Base-by-base conservation (phyloP, 2,888 invertebrate species). In the Suillia variegata region DNA sequence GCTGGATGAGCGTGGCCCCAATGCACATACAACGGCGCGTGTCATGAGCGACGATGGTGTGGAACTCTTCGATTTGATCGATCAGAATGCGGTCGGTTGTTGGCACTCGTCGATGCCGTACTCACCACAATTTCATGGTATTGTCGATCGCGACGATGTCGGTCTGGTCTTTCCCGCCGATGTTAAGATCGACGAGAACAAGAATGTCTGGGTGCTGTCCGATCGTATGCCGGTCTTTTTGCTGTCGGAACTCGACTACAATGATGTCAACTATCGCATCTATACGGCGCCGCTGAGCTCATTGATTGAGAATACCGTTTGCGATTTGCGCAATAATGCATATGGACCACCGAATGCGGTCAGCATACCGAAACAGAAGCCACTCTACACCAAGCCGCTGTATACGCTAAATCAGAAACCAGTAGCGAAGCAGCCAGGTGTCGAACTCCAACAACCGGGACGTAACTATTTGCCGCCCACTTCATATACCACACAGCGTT, bases 151-250 rank as follows among this genome's bases (percentile, higher is more conserved):
- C 64, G 92, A 93, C 72, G 90, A 92, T 73, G 86, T 87, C 0
- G 88, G 88, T 8, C 82, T 94, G 24, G 88, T 92, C 22, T 93
- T 93, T 76, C 93, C 93, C 0, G 85, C 88, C 67, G 93, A 93
- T 73, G 85, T 93, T 2, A 92, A 92, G 82, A 88, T 93, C 63
- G 88, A 91, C 77, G 84, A 85, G 50, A 85, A 86, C 58, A 84
- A 86, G 63, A 89, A 90, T 65, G 84, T 90, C 2, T 93, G 93
- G 93, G 89, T 92, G 0, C 85, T 93, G 2, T 92, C 92, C 0
- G 93, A 93, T 77, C 85, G 89, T 42, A 93, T 93, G 93, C 89
- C 92, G 0, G 88, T 89, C 12, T 93, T 93, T 71, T 81, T 93
- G 31, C 85, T 87, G 67, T 82, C 87, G 4, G 86, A 85, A 45